Evolutionary conservation across 2,797 vertebrate genomes (phyloP).

Genomic region (Chrysocyon brachyurus): DNA sequence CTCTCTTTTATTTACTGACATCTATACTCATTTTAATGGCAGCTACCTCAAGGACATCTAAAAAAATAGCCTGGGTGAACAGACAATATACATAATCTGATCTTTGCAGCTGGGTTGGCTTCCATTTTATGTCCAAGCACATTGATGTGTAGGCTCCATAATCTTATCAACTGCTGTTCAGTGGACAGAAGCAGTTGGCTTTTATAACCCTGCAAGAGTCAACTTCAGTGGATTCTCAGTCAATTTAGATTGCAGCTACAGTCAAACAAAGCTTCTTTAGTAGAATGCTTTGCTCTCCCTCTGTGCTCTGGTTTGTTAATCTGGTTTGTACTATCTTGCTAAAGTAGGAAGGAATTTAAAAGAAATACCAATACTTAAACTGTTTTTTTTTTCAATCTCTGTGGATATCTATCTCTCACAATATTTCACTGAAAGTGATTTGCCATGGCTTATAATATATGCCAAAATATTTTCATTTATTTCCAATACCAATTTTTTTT

Average conservation of each 20-base stretch:
- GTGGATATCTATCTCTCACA: background rate
- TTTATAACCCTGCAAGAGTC: constrained; percentile 19
- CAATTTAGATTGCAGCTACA: background rate
- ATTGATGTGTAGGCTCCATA: background rate
- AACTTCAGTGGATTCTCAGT: background rate
- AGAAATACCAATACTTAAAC: background rate
- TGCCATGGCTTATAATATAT: background rate
- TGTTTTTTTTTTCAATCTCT: background rate
- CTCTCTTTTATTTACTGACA: constrained; percentile 26
- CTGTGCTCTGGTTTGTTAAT: background rate
- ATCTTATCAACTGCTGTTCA: background rate
- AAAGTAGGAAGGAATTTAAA: background rate
- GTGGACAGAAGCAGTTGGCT: background rate
- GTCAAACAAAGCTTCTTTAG: background rate
- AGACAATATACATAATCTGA: background rate
- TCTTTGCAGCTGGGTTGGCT: background rate
- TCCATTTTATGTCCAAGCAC: background rate
- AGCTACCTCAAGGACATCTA: background rate
- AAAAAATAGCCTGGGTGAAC: background rate
- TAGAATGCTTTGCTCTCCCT: background rate
- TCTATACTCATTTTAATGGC: constrained; percentile 1
- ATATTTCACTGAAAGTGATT: background rate
- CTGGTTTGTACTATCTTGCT: background rate
- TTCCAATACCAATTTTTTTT: background rate
- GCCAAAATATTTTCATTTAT: background rate